Percentiles rank a stretch among this genome's conserved stretches.
Evolutionary conservation across 2,797 vertebrate species (phyloP).

Genomic region (Esox masquinongy): DNA sequence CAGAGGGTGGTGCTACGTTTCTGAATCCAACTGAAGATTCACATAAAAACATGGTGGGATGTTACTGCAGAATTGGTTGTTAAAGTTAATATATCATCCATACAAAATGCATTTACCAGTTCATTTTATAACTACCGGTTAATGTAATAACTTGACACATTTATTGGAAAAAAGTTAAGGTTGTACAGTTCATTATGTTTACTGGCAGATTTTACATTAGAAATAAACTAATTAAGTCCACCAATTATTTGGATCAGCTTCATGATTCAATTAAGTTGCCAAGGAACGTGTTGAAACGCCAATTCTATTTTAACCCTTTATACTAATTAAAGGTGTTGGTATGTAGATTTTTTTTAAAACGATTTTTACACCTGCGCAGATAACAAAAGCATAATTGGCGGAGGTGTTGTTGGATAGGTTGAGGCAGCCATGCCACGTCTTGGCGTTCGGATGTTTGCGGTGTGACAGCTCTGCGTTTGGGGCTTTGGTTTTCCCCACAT

Average conservation of each 20-base stretch:
- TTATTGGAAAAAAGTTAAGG: too few relatives aligned
- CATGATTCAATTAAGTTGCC: not conserved
- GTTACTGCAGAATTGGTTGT: too few relatives aligned
- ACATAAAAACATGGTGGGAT: too few relatives aligned
- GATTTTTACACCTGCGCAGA: constrained; percentile 61
- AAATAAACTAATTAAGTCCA: too few relatives aligned
- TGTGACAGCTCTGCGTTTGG: constrained; percentile 55
- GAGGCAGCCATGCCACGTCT: constrained; percentile 42
- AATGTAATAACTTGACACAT: too few relatives aligned
- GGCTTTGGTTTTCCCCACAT: not conserved
- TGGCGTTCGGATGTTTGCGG: constrained; percentile 14
- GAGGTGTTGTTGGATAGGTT: constrained; percentile 51
- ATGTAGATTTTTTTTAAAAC: constrained; percentile 37
- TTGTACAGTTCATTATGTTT: too few relatives aligned
- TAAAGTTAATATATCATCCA: too few relatives aligned
- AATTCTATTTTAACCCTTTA: constrained; percentile 59
- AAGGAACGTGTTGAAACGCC: not conserved
- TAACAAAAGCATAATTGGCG: constrained; percentile 62
- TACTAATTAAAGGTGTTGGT: constrained; percentile 74
- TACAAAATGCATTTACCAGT: too few relatives aligned
- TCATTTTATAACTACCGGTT: too few relatives aligned
- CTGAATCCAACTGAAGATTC: too few relatives aligned
- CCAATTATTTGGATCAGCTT: not conserved
- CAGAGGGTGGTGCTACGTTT: too few relatives aligned
- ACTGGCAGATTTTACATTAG: too few relatives aligned